Percentiles rank a stretch among this genome's conserved stretches.
phyloP scores from a whole-genome alignment of 1,140 invertebrate species.

The Drosophila nannoptera region DNA sequence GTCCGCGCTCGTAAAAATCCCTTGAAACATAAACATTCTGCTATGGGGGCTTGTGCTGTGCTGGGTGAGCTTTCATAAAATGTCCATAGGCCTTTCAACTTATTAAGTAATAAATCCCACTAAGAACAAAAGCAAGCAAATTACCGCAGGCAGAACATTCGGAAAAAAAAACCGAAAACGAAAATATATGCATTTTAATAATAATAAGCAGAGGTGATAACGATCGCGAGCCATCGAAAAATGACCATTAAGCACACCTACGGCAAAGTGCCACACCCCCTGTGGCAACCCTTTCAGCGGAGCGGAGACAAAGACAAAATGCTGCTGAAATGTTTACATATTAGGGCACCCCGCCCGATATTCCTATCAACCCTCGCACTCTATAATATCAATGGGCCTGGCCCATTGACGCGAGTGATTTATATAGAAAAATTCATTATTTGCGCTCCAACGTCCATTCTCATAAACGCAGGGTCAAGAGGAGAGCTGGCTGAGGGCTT shows the following conservation, averaged over 20 bases:
- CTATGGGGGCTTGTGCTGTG: neutral
- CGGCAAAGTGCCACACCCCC: slow-evolving; percentile 32
- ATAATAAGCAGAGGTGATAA: slow-evolving; percentile 72
- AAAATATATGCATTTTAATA: slow-evolving; percentile 60
- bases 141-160: slow-evolving; percentile 20
- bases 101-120: slow-evolving; percentile 78
- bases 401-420: slow-evolving; percentile 75
- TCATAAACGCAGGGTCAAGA: slow-evolving; percentile 51
- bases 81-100: slow-evolving; percentile 55
- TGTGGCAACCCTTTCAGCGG: slow-evolving; percentile 53
- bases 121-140: slow-evolving; percentile 59
- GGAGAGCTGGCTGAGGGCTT: neutral
- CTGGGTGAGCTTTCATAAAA: slow-evolving; percentile 27
- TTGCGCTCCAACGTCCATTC: slow-evolving; percentile 58
- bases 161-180: neutral
- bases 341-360: neutral
- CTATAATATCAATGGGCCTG: slow-evolving; percentile 63
- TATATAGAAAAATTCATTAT: slow-evolving; percentile 76
- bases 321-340: slow-evolving; percentile 51
- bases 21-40: slow-evolving; percentile 2
- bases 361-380: neutral
- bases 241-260: slow-evolving; percentile 76
- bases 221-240: slow-evolving; percentile 75
- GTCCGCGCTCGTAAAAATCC: slow-evolving; percentile 66
- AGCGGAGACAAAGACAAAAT: slow-evolving; percentile 46